Evolutionary conservation across 1,140 invertebrate genomes (phyloP).

Genomic region (Amphibalanus amphitrite): DNA sequence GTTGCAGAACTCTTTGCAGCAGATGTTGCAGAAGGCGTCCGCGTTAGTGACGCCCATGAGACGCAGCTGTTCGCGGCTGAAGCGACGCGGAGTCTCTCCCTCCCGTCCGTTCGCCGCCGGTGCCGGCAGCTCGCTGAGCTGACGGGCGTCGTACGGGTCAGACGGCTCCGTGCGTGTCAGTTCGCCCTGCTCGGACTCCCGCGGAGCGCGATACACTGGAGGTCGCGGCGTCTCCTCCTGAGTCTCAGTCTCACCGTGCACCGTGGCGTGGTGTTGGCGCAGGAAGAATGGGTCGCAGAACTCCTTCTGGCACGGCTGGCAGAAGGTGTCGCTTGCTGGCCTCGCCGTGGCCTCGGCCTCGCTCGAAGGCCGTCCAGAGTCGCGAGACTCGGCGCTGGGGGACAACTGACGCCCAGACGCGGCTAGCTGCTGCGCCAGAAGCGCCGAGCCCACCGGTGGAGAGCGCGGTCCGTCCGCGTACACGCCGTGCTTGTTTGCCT

Average conservation of each 20-base stretch:
- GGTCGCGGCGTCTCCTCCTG: too few relatives aligned
- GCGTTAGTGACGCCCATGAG: constrained; percentile 62
- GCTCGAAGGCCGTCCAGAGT: too few relatives aligned
- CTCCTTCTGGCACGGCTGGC: constrained; percentile 45
- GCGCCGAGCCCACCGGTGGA: neutral
- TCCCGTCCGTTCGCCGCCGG: too few relatives aligned
- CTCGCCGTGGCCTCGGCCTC: too few relatives aligned
- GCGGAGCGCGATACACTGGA: too few relatives aligned
- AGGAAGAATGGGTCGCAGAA: constrained; percentile 56
- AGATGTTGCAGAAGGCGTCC: too few relatives aligned
- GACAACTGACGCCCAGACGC: neutral
- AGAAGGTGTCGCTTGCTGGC: constrained; percentile 24
- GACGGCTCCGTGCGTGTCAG: too few relatives aligned
- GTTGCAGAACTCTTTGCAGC: too few relatives aligned
- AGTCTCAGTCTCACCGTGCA: constrained; percentile 26
- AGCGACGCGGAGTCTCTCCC: constrained; percentile 18
- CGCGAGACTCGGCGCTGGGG: neutral
- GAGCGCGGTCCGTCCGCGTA: constrained; percentile 10
- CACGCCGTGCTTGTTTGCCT: constrained; percentile 37
- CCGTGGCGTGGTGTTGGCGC: constrained; percentile 39
- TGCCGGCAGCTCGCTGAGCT: too few relatives aligned
- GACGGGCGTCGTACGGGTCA: too few relatives aligned
- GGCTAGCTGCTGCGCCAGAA: too few relatives aligned
- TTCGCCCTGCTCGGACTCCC: too few relatives aligned
- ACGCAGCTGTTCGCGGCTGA: constrained; percentile 47